These are phyloP conservation scores for Leptinotarsa lineolata DNA, from an alignment of 1,140 invertebrate species.

Conservation along the genomic window DNA sequence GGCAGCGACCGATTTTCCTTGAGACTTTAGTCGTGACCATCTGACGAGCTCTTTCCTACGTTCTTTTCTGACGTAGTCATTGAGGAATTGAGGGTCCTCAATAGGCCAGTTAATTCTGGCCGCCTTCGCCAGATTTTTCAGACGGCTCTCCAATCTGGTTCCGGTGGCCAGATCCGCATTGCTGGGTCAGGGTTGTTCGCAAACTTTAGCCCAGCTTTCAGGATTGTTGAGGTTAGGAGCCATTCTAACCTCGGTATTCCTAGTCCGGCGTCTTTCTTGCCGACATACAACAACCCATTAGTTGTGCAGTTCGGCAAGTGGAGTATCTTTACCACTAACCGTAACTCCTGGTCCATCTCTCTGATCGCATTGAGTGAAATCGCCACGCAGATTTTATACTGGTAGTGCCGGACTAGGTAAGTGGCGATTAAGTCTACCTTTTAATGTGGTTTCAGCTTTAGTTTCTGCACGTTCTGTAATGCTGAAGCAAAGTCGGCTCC, in stretches of 20 bases:
- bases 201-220: constrained; percentile 29
- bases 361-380: constrained; percentile 36
- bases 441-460: no score
- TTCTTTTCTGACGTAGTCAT: not conserved
- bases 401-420: constrained; percentile 41
- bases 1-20: no score
- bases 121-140: constrained; percentile 24
- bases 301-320: constrained; percentile 34
- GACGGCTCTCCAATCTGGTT: constrained; percentile 29
- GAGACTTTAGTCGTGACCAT: constrained; percentile 30
- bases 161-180: constrained; percentile 33
- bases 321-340: constrained; percentile 26
- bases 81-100: constrained; percentile 16
- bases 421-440: constrained; percentile 9
- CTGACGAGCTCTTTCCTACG: constrained; percentile 26
- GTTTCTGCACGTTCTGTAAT: constrained; percentile 17
- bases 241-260: no score
- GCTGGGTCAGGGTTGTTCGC: constrained; percentile 31
- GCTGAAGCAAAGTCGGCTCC: constrained; percentile 16
- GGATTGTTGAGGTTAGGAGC: no score
- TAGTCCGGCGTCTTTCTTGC: constrained; percentile 45
- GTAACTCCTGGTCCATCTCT: no score
- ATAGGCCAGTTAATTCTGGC: constrained; percentile 31
- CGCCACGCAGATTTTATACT: constrained; percentile 29
- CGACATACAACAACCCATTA: constrained; percentile 37